Evolutionary conservation across 1,140 invertebrate genomes (phyloP), one percentile per base, ranked within the genome.

Genomic region (Drosophila orena): DNA sequence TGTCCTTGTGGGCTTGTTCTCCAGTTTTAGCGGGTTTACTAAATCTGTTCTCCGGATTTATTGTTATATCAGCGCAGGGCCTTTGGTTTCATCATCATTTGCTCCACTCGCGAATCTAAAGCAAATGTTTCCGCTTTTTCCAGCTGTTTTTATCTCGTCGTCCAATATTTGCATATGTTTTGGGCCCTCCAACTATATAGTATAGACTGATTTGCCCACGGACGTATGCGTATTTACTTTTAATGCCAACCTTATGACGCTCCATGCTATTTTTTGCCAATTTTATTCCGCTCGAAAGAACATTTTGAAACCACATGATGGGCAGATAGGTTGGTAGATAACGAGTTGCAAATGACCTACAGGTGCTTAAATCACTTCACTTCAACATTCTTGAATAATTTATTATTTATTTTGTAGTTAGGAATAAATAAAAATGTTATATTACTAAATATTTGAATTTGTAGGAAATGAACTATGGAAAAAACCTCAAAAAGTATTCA

Each of bases 51-150:
- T 71, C 40, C 47, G 40, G 15, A 34, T 53, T 61, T 71, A 44
- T 37, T 27, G 12, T 85, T 77, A 85, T 86, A 69, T 86, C 60
- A 79, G 56, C 27, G n/a, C 35, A 15, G 50, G 35, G 49, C 40
- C 17, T 40, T 3, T 15, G 17, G 46, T 53, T 72, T 72, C 55
- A 72, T 72, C 20, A 60, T 60, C 24, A 46, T 47, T 46, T 1
- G 34, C 20, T 27, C 10, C 2, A 7, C 0, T 17, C 15, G 46
- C 1, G 22, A 58, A 60, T 34, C 7, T 38, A 15, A 22, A 50
- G 34, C 35, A 38, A 47, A 5, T 44, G 11, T 17, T 15, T 43
- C 42, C 42, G 6, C n/a, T 60, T 11, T 15, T 20, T 47, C 38
- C 43, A 64, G 70, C 66, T 72, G 69, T 52, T 72, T 58, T 62